A percentile compares a stretch with the other conserved stretches of the same genome.
Conservation (phyloP, 2,888 invertebrate genomes). For the Tipula unca region DNA sequence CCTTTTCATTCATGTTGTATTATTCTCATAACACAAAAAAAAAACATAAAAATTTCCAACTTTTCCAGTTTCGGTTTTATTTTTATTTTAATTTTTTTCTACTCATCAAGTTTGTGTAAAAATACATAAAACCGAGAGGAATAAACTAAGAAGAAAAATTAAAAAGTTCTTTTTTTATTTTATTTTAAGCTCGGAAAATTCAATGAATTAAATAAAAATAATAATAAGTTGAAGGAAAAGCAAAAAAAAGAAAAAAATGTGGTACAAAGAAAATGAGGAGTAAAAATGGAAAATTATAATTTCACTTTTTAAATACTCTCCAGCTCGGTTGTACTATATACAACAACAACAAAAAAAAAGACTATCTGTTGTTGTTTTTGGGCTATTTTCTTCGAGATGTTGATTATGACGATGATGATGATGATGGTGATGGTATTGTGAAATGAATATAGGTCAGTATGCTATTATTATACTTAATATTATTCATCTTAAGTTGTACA, state of each 20-base stretch:
- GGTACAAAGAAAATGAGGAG: not conserved
- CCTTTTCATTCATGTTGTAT: not conserved
- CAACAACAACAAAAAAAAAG: not conserved
- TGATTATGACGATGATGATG: not conserved
- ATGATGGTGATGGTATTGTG: not conserved
- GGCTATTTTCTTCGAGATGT: not conserved
- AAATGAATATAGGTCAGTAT: not conserved
- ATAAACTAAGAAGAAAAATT: not conserved
- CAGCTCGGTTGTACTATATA: not conserved
- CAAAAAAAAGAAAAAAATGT: not conserved
- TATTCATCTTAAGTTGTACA: not conserved
- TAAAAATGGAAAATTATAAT: slow-evolving; percentile 8
- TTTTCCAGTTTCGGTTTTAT: not conserved
- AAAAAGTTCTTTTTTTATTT: not conserved
- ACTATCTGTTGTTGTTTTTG: not conserved
- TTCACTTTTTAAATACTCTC: slow-evolving; percentile 8
- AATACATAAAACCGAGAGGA: not conserved
- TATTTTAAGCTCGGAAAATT: not conserved
- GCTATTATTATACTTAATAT: not conserved
- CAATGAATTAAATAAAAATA: slow-evolving; percentile 1
- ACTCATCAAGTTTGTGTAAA: not conserved
- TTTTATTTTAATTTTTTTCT: no score
- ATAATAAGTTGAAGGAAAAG: not conserved
- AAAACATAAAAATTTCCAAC: not conserved
- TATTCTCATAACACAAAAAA: not conserved